phyloP scores from a whole-genome alignment of 2,888 invertebrate species.

The Callyntrura sp. region DNA sequence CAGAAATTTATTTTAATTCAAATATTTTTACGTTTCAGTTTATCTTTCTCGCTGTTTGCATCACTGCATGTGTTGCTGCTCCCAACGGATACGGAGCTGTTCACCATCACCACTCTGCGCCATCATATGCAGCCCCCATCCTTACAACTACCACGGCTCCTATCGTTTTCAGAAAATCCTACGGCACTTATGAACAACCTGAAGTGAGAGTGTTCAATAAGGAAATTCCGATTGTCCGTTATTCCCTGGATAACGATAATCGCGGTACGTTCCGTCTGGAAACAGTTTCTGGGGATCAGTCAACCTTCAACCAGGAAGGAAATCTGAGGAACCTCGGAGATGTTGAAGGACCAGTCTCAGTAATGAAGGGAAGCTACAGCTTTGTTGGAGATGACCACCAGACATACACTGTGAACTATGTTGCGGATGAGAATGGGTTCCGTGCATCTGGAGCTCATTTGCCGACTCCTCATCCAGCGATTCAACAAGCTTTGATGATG shows the following conservation, averaged over 20 bases:
- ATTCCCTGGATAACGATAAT: constrained; percentile 60
- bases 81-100: constrained; percentile 43
- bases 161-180: not conserved
- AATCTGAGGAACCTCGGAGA: constrained; percentile 64
- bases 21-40: too few relatives aligned
- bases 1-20: not conserved
- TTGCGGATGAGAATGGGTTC: constrained; percentile 72
- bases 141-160: not conserved
- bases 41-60: constrained; percentile 19
- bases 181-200: not conserved
- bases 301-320: constrained; percentile 39
- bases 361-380: constrained; percentile 75
- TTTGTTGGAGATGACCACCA: constrained; percentile 75
- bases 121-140: not conserved
- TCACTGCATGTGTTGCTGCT: constrained; percentile 13
- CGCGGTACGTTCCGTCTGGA: constrained; percentile 60
- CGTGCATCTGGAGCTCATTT: constrained; percentile 53
- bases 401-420: constrained; percentile 70
- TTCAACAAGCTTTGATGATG: constrained; percentile 56
- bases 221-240: constrained; percentile 65
- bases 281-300: constrained; percentile 52
- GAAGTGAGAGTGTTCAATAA: not conserved
- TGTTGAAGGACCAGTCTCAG: constrained; percentile 63
- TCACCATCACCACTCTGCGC: not conserved
- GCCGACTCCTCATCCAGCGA: constrained; percentile 60